Evolutionary conservation across 92 coral and sea anemone genomes (phyloP).

Genomic region (Actinostola sp.): DNA sequence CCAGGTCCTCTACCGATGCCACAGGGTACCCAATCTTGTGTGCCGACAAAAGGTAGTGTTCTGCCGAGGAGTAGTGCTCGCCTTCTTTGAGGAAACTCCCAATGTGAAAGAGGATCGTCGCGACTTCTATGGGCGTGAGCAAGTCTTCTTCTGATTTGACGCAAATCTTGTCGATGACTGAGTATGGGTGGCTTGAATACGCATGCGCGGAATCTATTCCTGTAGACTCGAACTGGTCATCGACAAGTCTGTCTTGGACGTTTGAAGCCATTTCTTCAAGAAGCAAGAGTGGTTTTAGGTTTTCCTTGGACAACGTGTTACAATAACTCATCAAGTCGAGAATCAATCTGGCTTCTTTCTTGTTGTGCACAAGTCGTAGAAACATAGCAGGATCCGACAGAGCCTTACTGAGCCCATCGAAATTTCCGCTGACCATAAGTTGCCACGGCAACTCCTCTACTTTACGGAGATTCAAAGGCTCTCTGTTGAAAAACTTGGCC

Average conservation of each 20-base stretch:
- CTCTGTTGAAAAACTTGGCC: conserved; percentile 67
- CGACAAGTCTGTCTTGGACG: conserved; percentile 47
- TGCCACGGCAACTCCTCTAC: conserved; percentile 98
- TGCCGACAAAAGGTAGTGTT: conserved; percentile 69
- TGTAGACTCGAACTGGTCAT: conserved; percentile 5
- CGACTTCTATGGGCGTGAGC: conserved; percentile 66
- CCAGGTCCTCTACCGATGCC: conserved; percentile 83
- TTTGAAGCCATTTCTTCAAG: conserved; percentile 63
- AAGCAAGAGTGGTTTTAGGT: conserved; percentile 52
- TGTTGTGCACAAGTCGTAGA: conserved; percentile 50
- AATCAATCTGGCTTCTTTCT: conserved; percentile 40
- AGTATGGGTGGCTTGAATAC: conserved; percentile 28
- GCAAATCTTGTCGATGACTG: conserved; percentile 55
- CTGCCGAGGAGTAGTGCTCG: conserved; percentile 66
- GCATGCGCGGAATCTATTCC: conserved; percentile 46
- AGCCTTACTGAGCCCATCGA: conserved; percentile 58
- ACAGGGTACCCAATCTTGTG: conserved; percentile 85
- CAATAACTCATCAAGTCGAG: conserved; percentile 78
- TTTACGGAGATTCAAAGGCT: conserved; percentile 63
- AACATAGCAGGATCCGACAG: conserved; percentile 70
- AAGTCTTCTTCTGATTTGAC: conserved; percentile 44
- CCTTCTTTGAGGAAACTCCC: conserved; percentile 70
- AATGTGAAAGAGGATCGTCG: conserved; percentile 56
- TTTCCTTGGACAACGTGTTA: conserved; percentile 56
- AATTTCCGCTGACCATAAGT: conserved; percentile 70